phyloP scores from a whole-genome alignment of 1,140 invertebrate species.

The Calliphora vicina region DNA sequence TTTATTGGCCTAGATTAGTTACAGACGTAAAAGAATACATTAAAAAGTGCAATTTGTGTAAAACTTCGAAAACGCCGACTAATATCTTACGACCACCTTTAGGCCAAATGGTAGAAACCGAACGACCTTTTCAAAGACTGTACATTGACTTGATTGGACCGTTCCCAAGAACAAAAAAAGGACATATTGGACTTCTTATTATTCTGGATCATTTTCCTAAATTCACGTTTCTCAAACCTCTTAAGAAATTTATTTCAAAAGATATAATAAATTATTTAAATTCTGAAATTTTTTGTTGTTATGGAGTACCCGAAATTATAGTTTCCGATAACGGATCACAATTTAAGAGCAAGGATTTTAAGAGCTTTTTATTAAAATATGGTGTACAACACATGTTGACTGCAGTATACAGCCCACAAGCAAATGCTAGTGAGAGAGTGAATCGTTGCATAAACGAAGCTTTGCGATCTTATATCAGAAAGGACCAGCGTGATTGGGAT shows the following conservation, averaged over 20 bases:
- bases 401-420: background rate
- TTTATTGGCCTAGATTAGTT: conserved; percentile 4
- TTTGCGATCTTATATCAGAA: background rate
- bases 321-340: conserved; percentile 31
- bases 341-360: conserved; percentile 17
- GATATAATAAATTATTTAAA: background rate
- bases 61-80: background rate
- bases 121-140: background rate
- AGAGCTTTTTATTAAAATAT: background rate
- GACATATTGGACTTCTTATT: too few relatives aligned
- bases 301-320: conserved; percentile 16
- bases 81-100: background rate
- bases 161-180: too few relatives aligned
- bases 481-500: conserved; percentile 8
- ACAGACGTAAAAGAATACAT: background rate
- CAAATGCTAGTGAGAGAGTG: conserved; percentile 17
- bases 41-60: background rate
- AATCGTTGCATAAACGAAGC: background rate
- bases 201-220: too few relatives aligned
- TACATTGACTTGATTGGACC: background rate
- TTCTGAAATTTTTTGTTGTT: background rate
- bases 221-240: too few relatives aligned
- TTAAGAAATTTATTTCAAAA: background rate
- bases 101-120: background rate
- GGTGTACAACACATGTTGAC: background rate